These are phyloP conservation scores for Samia ricini DNA, from an alignment of 1,140 invertebrate species.

Conservation along the genomic window DNA sequence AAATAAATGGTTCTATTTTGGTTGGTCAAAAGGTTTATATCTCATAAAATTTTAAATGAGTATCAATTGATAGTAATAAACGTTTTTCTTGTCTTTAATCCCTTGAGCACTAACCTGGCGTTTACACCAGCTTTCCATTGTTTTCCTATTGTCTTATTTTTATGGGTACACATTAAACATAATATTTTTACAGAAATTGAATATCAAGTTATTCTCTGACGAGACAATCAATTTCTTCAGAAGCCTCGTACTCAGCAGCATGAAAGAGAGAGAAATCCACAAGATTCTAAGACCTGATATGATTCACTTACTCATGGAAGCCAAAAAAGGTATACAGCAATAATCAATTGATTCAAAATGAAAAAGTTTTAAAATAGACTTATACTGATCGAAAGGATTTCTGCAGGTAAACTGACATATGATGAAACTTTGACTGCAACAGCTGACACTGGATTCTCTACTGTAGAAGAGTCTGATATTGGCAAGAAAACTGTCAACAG, in stretches of 20 bases:
- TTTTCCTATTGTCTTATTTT: no score
- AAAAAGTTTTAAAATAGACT: neutral
- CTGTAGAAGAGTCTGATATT: slow-evolving; percentile 56
- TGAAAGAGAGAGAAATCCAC: slow-evolving; percentile 71
- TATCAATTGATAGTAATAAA: no score
- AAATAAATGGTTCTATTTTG: no score
- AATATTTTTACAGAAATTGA: slow-evolving; percentile 2
- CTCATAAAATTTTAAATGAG: no score
- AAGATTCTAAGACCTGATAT: slow-evolving; percentile 69
- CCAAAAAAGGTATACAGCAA: slow-evolving; percentile 46
- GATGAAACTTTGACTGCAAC: slow-evolving; percentile 29
- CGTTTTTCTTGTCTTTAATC: no score
- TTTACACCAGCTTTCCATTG: no score
- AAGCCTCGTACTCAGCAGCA: slow-evolving; percentile 73
- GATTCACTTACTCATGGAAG: slow-evolving; percentile 75
- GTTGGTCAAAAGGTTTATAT: no score
- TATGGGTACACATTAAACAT: no score
- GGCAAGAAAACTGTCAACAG: slow-evolving; percentile 40
- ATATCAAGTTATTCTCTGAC: slow-evolving; percentile 54
- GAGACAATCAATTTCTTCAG: slow-evolving; percentile 74
- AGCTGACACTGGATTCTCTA: slow-evolving; percentile 46
- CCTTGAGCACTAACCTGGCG: no score
- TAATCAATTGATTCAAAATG: neutral
- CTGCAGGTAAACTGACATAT: slow-evolving; percentile 37
- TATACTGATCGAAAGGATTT: neutral